Conservation (phyloP, 1,140 invertebrate species). For the Vanessa tameamea region DNA sequence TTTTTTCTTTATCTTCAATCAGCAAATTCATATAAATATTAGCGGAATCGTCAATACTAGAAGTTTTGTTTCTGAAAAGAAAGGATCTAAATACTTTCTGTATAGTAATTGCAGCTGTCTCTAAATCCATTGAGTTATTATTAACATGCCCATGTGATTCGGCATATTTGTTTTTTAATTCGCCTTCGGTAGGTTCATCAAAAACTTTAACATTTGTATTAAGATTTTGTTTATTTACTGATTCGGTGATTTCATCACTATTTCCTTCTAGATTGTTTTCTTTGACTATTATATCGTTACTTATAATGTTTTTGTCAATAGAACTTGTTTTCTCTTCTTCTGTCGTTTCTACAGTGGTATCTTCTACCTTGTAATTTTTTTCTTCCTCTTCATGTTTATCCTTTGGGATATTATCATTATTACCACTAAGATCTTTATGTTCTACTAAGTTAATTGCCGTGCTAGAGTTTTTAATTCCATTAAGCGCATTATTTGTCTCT, state of each 20-base stretch:
- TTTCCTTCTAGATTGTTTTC: not conserved
- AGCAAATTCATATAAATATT: constrained; percentile 59
- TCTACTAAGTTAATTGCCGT: not conserved
- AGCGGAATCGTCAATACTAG: constrained; percentile 62
- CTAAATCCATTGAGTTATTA: constrained; percentile 64
- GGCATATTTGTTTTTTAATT: constrained; percentile 8
- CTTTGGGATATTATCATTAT: not conserved
- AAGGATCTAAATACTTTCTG: constrained; percentile 75
- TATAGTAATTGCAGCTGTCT: constrained; percentile 74
- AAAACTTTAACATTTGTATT: not conserved
- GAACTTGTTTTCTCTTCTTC: not conserved
- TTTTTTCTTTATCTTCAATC: constrained; percentile 50
- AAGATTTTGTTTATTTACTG: not conserved
- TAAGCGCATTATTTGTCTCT: not conserved
- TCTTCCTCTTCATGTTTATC: not conserved
- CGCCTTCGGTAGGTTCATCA: not conserved
- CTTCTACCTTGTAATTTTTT: not conserved
- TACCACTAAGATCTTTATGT: constrained; percentile 5
- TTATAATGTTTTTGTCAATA: not conserved
- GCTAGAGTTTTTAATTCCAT: not conserved
- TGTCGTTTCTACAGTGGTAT: not conserved
- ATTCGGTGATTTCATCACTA: not conserved
- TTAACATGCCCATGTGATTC: constrained; percentile 27
- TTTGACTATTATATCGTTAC: not conserved
- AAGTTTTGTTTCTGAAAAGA: constrained; percentile 71